phyloP scores from a whole-genome alignment of 2,888 invertebrate genomes.

The Macroteleia sp. region DNA sequence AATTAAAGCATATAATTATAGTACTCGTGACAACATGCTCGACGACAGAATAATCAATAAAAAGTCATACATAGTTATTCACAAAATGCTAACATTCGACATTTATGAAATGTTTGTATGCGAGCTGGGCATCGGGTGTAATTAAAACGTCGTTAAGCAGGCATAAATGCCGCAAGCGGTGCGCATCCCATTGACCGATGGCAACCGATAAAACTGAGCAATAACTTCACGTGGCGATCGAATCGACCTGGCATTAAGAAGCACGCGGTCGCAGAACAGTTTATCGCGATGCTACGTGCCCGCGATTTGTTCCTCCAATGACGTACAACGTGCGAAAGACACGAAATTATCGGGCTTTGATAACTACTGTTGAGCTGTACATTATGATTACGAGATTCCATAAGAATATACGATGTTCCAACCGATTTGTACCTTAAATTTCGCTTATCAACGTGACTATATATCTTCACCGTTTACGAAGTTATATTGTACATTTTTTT shows the following conservation, averaged over 20 bases:
- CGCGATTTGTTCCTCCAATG: conserved; percentile 35
- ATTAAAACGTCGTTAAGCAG: conserved; percentile 41
- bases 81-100: conserved; percentile 11
- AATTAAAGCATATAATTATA: background rate
- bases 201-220: conserved; percentile 23
- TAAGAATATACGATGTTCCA: conserved; percentile 1
- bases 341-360: conserved; percentile 50
- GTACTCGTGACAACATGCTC: conserved; percentile 1
- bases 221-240: conserved; percentile 44
- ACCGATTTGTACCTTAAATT: conserved; percentile 25
- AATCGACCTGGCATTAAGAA: conserved; percentile 25
- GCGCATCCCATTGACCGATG: conserved; percentile 29
- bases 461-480: conserved; percentile 9
- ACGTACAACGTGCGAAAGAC: conserved; percentile 59
- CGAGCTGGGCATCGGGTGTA: conserved; percentile 19
- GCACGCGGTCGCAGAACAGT: conserved; percentile 17
- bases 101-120: conserved; percentile 16
- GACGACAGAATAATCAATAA: background rate
- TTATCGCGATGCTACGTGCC: conserved; percentile 28
- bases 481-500: too few relatives aligned
- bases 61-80: background rate
- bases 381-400: conserved; percentile 30
- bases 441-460: conserved; percentile 36
- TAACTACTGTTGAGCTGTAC: conserved; percentile 44
- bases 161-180: conserved; percentile 31